These are phyloP conservation scores for Elaphurus davidianus DNA, from an alignment of 2,113 vertebrate species.

Conservation along the genomic window DNA sequence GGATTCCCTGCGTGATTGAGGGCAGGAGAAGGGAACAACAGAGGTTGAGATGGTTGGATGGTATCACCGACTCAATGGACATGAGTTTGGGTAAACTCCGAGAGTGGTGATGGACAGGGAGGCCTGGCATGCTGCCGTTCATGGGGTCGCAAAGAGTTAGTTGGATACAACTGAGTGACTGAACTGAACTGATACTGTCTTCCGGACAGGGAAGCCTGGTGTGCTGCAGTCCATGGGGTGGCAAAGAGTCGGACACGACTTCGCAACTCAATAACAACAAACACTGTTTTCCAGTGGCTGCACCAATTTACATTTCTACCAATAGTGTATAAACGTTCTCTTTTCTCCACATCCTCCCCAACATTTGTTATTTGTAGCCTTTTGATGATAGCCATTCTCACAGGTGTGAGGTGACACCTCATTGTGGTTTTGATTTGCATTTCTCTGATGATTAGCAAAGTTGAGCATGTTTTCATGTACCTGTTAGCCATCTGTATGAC, in stretches of 20 bases:
- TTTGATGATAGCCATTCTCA: neutral
- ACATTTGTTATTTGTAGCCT: neutral
- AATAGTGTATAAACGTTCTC: fast-evolving
- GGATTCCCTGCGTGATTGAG: neutral
- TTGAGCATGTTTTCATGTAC: neutral
- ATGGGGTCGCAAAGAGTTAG: neutral
- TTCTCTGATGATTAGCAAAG: neutral
- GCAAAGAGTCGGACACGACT: neutral
- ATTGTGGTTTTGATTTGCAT: neutral
- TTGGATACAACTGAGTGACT: neutral
- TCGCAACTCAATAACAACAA: neutral
- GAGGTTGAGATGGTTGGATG: neutral
- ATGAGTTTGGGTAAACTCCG: neutral
- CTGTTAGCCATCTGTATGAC: neutral
- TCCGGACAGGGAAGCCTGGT: neutral
- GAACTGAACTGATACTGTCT: too few species aligned
- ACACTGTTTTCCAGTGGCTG: neutral
- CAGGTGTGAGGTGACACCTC: neutral
- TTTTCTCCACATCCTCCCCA: neutral
- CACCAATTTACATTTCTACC: neutral
- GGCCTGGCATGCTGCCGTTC: neutral
- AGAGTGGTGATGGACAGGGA: neutral
- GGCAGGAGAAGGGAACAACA: neutral
- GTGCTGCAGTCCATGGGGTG: neutral
- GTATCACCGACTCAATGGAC: neutral